Evolutionary conservation across 2,113 vertebrate species (phyloP).

Genomic region (Blennius ocellaris): DNA sequence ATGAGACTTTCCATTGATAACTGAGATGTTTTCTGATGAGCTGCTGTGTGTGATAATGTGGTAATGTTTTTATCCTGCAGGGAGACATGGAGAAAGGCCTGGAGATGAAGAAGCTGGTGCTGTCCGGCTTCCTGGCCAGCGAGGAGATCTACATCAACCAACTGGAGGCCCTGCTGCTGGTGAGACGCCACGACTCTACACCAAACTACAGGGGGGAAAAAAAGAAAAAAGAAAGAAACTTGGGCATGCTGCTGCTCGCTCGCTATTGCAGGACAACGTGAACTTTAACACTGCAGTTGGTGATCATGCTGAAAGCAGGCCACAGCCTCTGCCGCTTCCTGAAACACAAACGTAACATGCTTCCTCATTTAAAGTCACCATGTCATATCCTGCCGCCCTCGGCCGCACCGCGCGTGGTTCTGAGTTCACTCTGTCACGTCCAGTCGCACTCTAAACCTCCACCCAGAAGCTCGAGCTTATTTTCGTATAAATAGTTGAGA

Average conservation of each 20-base stretch:
- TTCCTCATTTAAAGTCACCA: constrained; percentile 22
- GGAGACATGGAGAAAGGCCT: constrained; percentile 93
- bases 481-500: too few species aligned
- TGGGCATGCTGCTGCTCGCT: neutral
- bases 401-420: neutral
- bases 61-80: constrained; percentile 75
- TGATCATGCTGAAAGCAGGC: constrained; percentile 21
- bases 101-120: constrained; percentile 97
- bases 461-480: too few species aligned
- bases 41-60: constrained; percentile 15
- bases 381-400: constrained; percentile 42
- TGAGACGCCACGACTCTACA: constrained; percentile 71
- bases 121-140: constrained; percentile 95
- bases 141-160: constrained; percentile 99
- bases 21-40: constrained; percentile 30
- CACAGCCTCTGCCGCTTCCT: constrained; percentile 38
- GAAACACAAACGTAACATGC: constrained; percentile 15
- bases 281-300: constrained; percentile 10
- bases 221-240: neutral
- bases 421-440: neutral
- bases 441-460: neutral
- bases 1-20: constrained; percentile 30
- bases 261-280: neutral
- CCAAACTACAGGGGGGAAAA: neutral
- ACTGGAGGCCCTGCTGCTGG: constrained; percentile 94